A percentile compares a stretch with the other conserved stretches of the same genome.
Evolutionary conservation across 2,797 vertebrate species (phyloP).

Genomic region (Gymnothorax javanicus): DNA sequence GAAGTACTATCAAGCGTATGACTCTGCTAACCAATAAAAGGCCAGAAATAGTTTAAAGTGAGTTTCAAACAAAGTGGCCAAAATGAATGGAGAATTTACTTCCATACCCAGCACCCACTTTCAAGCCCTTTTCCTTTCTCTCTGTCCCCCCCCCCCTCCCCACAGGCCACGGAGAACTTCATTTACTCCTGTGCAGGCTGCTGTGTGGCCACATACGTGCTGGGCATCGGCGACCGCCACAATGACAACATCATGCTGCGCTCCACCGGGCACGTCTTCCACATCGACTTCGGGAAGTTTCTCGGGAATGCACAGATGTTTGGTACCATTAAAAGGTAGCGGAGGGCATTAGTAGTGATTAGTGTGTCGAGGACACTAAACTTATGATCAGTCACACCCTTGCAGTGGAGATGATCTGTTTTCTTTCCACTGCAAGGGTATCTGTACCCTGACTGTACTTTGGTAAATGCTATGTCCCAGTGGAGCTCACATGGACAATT

Average conservation of each 20-base stretch:
- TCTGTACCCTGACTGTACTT: no score
- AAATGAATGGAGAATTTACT: no score
- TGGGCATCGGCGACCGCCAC: slow-evolving; percentile 97
- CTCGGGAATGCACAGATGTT: slow-evolving; percentile 98
- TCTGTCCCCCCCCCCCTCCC: slow-evolving; percentile 10
- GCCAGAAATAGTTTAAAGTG: no score
- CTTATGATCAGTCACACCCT: neutral
- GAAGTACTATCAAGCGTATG: no score
- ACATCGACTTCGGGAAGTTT: slow-evolving; percentile 98
- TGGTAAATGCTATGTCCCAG: neutral
- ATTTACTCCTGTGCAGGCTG: slow-evolving; percentile 98
- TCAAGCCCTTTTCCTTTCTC: no score
- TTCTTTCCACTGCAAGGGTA: no score
- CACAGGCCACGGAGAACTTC: slow-evolving; percentile 95
- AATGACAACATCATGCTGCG: slow-evolving; percentile 99
- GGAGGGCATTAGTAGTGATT: neutral
- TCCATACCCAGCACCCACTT: no score
- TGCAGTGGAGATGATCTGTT: no score
- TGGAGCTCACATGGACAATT: neutral
- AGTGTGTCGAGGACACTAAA: neutral
- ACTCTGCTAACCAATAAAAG: no score
- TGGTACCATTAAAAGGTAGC: slow-evolving; percentile 94
- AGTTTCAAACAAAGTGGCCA: no score
- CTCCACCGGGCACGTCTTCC: slow-evolving; percentile 97
- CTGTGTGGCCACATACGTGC: slow-evolving; percentile 94